Conservation (phyloP, 2,888 invertebrate species). For the Cloeon dipterum region DNA sequence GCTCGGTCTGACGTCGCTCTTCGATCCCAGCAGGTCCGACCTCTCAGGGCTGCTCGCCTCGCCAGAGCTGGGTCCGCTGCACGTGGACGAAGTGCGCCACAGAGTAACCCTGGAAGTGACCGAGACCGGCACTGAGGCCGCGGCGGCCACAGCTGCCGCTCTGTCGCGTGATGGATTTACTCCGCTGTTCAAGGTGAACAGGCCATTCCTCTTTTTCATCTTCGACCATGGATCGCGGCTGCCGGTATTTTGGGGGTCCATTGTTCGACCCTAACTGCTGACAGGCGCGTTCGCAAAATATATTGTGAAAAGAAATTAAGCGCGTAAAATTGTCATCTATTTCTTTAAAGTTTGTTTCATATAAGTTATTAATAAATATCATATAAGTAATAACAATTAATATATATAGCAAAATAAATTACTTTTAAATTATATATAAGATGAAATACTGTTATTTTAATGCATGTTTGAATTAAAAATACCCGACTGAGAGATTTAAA, state of each 20-base stretch:
- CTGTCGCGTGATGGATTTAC: slow-evolving; percentile 28
- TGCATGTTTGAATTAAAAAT: no score
- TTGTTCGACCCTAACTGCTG: slow-evolving; percentile 31
- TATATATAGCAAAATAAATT: no score
- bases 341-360: no score
- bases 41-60: slow-evolving; percentile 21
- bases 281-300: no score
- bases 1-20: slow-evolving; percentile 38
- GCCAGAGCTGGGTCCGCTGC: slow-evolving; percentile 15
- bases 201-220: slow-evolving; percentile 53
- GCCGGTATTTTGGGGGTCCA: slow-evolving; percentile 45
- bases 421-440: no score
- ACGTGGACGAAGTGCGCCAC: slow-evolving; percentile 36
- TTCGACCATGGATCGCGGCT: slow-evolving; percentile 38
- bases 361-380: no score
- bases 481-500: no score
- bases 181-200: slow-evolving; percentile 28
- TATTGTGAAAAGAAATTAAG: no score
- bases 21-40: slow-evolving; percentile 33
- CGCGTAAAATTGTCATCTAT: no score
- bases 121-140: slow-evolving; percentile 47
- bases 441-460: no score
- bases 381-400: no score
- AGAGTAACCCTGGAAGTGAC: slow-evolving; percentile 24
- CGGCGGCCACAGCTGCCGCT: slow-evolving; percentile 35